phyloP scores from a whole-genome alignment of 1,140 invertebrate species.

The Lanistes nyassanus region DNA sequence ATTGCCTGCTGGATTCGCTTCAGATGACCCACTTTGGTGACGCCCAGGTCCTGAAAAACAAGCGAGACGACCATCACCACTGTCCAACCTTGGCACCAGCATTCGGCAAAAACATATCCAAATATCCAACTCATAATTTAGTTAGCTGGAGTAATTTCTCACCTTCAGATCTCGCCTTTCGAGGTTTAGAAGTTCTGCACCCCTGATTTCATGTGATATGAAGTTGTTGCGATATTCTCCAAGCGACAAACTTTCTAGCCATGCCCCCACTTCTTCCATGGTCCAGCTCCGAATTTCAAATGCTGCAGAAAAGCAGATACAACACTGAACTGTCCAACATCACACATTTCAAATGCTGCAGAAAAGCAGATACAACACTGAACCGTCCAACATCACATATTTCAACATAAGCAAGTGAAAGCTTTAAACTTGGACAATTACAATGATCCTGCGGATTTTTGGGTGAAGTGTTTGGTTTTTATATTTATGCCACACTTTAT shows the following conservation, averaged over 20 bases:
- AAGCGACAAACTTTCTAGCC: constrained; percentile 89
- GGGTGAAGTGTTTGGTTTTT: too few species aligned
- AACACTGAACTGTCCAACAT: neutral
- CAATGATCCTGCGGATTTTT: too few species aligned
- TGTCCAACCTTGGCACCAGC: neutral
- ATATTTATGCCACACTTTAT: too few species aligned
- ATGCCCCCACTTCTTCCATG: constrained; percentile 73
- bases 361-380: constrained; percentile 16
- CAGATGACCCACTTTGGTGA: constrained; percentile 92
- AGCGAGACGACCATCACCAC: neutral
- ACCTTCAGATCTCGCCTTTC: constrained; percentile 75
- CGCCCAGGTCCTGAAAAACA: constrained; percentile 80
- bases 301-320: constrained; percentile 42
- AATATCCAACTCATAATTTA: too few species aligned
- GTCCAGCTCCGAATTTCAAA: constrained; percentile 69
- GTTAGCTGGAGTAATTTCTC: constrained; percentile 2
- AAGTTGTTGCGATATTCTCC: constrained; percentile 85
- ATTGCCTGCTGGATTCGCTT: constrained; percentile 93
- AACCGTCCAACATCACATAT: constrained; percentile 37
- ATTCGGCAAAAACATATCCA: too few species aligned
- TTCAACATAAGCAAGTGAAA: too few species aligned
- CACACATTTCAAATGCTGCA: constrained; percentile 62
- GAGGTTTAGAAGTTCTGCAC: constrained; percentile 86
- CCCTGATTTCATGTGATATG: constrained; percentile 89
- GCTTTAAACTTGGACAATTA: too few species aligned